These are phyloP conservation scores for Corythaeola cristata DNA, from an alignment of 2,113 vertebrate genomes.

Conservation along the genomic window DNA sequence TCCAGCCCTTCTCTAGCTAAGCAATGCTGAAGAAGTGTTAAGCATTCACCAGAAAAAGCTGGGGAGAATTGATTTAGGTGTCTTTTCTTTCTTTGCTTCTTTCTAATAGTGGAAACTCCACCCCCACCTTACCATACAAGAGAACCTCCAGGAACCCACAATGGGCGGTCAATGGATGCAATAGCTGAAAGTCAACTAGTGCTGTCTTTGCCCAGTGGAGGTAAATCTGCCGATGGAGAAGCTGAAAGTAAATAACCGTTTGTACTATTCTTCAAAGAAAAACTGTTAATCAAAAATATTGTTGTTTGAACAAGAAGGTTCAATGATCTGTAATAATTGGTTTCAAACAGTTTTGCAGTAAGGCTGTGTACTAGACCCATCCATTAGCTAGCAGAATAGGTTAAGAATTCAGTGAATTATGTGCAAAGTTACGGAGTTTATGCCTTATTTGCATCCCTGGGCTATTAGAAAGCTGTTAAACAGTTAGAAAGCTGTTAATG, in stretches of 20 bases:
- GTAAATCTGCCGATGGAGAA: conserved; percentile 72
- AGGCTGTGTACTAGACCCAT: neutral
- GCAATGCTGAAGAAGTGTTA: neutral
- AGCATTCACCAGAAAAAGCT: neutral
- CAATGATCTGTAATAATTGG: neutral
- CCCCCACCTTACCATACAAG: conserved; percentile 85
- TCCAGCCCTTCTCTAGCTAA: neutral
- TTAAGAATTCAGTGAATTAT: neutral
- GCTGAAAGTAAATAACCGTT: conserved; percentile 68
- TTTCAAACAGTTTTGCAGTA: neutral
- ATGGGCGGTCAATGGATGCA: conserved; percentile 79
- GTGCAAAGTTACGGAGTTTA: neutral
- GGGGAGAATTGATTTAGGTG: neutral
- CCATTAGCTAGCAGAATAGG: neutral
- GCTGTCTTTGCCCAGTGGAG: conserved; percentile 83
- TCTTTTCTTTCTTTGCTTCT: neutral
- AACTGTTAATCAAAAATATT: neutral
- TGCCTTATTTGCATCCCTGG: neutral
- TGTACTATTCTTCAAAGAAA: conserved; percentile 35
- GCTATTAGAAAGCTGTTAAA: conserved; percentile 1
- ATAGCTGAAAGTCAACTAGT: conserved; percentile 79
- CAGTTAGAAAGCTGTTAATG: conserved; percentile 16
- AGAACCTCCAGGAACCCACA: conserved; percentile 80
- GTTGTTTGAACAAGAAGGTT: neutral
- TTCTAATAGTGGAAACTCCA: conserved; percentile 81